A percentile compares a stretch with the other conserved stretches of the same genome.
Evolutionary conservation across 1,140 invertebrate species (phyloP).

Genomic region (Leptonema lineaticorne): DNA sequence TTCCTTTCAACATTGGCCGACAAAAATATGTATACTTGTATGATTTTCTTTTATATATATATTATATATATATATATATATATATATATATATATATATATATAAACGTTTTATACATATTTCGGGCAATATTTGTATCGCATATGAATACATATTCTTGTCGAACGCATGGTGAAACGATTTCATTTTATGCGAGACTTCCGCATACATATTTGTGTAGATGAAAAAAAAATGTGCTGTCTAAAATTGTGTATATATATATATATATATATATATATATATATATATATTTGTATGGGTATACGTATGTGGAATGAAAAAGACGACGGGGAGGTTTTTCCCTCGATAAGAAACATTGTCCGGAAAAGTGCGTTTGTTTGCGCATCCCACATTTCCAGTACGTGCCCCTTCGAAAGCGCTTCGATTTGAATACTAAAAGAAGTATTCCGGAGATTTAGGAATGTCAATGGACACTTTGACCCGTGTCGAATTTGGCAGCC

Average conservation of each 20-base stretch:
- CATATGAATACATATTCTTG: conserved; percentile 5
- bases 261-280: not conserved
- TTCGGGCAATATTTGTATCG: not conserved
- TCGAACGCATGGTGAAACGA: conserved; percentile 11
- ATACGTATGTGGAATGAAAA: not conserved
- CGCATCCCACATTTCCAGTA: conserved; percentile 21
- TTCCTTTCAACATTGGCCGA: not conserved
- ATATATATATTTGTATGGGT: not conserved
- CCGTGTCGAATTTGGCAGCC: conserved; percentile 31
- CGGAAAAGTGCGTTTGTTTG: conserved; percentile 32
- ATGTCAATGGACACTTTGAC: conserved; percentile 39
- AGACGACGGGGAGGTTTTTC: not conserved
- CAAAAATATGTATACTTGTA: not conserved
- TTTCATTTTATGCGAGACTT: conserved; percentile 19
- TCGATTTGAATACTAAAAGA: conserved; percentile 39
- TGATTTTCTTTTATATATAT: not conserved
- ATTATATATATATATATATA: too few relatives aligned
- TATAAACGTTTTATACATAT: conserved; percentile 1
- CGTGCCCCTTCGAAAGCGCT: conserved; percentile 29
- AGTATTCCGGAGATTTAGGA: conserved; percentile 29
- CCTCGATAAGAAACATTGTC: conserved; percentile 20
- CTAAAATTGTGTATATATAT: not conserved
- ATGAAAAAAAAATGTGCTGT: not conserved
- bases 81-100: too few relatives aligned
- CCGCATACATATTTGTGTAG: conserved; percentile 15